Evolutionary conservation across 2,797 vertebrate genomes (phyloP).

Genomic region (Chrosomus eos): DNA sequence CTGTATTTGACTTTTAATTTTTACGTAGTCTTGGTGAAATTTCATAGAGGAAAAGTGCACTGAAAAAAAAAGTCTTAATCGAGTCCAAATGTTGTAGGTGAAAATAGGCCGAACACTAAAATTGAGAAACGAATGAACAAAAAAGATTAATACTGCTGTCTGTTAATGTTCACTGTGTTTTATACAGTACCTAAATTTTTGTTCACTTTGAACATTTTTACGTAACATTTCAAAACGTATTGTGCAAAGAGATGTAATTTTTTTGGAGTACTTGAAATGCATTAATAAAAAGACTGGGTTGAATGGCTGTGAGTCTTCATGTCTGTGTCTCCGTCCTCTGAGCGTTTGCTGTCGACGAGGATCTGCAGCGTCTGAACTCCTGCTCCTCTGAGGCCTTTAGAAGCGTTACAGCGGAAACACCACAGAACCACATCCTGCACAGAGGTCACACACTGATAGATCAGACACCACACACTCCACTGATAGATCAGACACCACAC

Average conservation of each 20-base stretch:
- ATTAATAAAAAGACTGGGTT: constrained; percentile 99
- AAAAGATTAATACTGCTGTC: constrained; percentile 90
- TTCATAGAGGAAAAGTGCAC: constrained; percentile 92
- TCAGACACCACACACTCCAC: too few relatives aligned
- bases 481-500: background rate
- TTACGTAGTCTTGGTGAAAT: constrained; percentile 87
- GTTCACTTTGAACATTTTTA: constrained; percentile 99
- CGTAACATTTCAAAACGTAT: constrained; percentile 98
- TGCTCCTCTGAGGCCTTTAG: constrained; percentile 78
- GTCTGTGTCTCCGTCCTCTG: background rate
- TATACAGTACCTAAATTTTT: constrained; percentile 99
- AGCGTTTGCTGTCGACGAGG: background rate
- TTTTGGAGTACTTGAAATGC: constrained; percentile 99
- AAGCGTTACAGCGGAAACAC: constrained; percentile 70
- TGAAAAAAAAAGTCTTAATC: constrained; percentile 78
- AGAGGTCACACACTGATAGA: constrained; percentile 16
- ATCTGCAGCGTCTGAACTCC: constrained; percentile 77
- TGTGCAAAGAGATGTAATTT: constrained; percentile 99
- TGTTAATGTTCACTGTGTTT: constrained; percentile 99
- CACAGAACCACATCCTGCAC: constrained; percentile 80
- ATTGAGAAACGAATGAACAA: constrained; percentile 67
- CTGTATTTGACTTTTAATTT: constrained; percentile 85
- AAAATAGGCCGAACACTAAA: constrained; percentile 82
- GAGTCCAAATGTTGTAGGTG: constrained; percentile 86
- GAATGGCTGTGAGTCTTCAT: constrained; percentile 71